Base-by-base conservation (phyloP, 1,140 invertebrate species). In the Leptestheria dahalacensis region DNA sequence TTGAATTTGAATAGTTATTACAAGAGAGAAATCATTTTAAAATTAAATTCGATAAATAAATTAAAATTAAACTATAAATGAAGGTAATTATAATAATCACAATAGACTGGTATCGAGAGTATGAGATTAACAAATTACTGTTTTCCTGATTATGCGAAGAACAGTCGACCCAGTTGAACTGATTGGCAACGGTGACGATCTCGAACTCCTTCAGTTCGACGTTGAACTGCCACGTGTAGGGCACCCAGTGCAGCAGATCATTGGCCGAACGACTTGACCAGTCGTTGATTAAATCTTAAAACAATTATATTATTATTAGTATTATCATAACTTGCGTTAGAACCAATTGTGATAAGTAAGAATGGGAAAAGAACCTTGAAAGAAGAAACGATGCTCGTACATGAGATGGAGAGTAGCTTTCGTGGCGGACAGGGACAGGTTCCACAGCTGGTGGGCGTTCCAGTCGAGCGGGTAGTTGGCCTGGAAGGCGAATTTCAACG, bases 121-220 rank as follows among this genome's bases (percentile, higher is more conserved):
- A 41, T 9, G 15, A 9, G 15, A 41, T 41, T 9, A 41, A 41
- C 33, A 41, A 41, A 41, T 69, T 71, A 82, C 80, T 71, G 73
- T 97, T 97, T 76, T 96, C 92, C 73, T 92, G 88, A 68, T 89
- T 87, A 49, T 90, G 88, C 47, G 88, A 91, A 50, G 91, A 93
- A 66, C 92, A 97, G 72, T 99, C 95, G 64, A 99, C 88, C 96
- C 94, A 99, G 72, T 99, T 99, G 70, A 91, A 91, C 69, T 98
- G 91, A 75, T 98, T 99, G 61, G 90, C 85, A 9, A 95, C 71
- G 48, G 91, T 91, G 0, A 98, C 80, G 2, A 98, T 75, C 74
- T 99, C 94, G 75, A 98, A 97, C 69, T 96, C 90, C 72, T 97
- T 93, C 4, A 97, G 73, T 0, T 90, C 76, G 47, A 99, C 75